phyloP scores from a whole-genome alignment of 1,140 invertebrate species.

The Papilio helenus region DNA sequence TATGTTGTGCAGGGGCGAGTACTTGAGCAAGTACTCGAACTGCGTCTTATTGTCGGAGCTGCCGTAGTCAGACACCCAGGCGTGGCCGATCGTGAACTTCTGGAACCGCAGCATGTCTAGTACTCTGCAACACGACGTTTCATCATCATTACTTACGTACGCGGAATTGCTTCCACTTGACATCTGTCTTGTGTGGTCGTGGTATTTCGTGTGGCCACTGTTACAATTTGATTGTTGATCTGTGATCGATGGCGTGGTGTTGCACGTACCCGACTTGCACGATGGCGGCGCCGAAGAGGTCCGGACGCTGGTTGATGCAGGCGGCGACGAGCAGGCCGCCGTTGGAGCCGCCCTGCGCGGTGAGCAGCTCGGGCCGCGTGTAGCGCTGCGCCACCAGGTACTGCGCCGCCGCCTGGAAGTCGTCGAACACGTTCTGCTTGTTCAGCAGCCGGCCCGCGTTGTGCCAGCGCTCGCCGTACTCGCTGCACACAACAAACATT shows the following conservation, averaged over 20 bases:
- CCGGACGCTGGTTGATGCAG: constrained; percentile 96
- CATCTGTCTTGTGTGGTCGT: too few species aligned
- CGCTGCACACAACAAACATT: constrained; percentile 83
- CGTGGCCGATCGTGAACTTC: constrained; percentile 98
- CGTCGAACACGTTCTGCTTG: constrained; percentile 99
- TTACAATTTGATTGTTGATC: too few species aligned
- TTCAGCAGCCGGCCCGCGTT: constrained; percentile 95
- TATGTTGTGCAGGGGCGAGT: constrained; percentile 98
- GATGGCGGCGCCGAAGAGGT: constrained; percentile 96
- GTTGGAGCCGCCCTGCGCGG: constrained; percentile 97
- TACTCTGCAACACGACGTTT: constrained; percentile 87
- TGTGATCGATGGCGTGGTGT: too few species aligned
- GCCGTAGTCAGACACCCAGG: constrained; percentile 98
- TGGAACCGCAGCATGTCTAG: constrained; percentile 99
- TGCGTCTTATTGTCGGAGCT: constrained; percentile 94
- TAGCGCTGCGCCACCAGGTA: constrained; percentile 94
- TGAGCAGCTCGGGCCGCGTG: constrained; percentile 89
- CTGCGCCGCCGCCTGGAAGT: constrained; percentile 96
- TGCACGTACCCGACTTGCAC: constrained; percentile 93
- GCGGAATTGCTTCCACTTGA: too few species aligned
- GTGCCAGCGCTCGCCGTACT: constrained; percentile 99
- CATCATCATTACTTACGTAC: too few species aligned
- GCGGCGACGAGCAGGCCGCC: constrained; percentile 97
- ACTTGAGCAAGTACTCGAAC: constrained; percentile 95
- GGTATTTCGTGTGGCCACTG: too few species aligned